Base-by-base conservation (phyloP, 2,888 invertebrate genomes). In the Clepsis dumicolana region DNA sequence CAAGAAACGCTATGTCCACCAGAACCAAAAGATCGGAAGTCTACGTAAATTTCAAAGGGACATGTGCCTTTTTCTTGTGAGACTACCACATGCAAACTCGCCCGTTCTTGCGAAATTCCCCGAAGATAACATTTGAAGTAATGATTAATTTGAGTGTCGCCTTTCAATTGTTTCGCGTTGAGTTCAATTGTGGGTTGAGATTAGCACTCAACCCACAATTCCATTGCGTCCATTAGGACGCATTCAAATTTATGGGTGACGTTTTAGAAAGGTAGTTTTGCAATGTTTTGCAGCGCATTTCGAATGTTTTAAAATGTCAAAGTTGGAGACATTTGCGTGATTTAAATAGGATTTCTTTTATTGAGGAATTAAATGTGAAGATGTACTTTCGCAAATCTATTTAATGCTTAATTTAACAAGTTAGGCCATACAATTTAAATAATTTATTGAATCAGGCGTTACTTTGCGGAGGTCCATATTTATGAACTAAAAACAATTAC, bases 101-200 rank as follows among this genome's bases (percentile, higher is more conserved):
- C 52, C 52, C n/a, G 27, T 25, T 8, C 25, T 54, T 54, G 54
- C 7, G 54, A 29, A 54, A 54, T 54, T 29, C 25, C 29, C 12
- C 25, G 52, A 54, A 54, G 54, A 54, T 54, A 54, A 29, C 54
- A 54, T 54, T 54, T 54, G 8, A 38, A 25, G 25, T 24, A 57
- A 57, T 41, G 24, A 57, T 57, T 57, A 41, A 57, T 57, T 57
- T 41, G 38, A 57, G 25, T 38, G 35, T 38, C 38, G 14, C 38
- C 21, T 4, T n/a, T 41, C 57, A 25, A 57, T 57, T 41, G 27
- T 38, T 57, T 62, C 48, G 27, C 29, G 32, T 32, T 8, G 32
- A 32, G n/a, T 10, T 29, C 54, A 54, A 54, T 54, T 54, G 54
- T 54, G 18, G 5, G 14, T 25, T 29, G 16, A 54, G 29, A n/a